Evolutionary conservation across 2,113 vertebrate genomes (phyloP).

Genomic region (Archilochus colubris): DNA sequence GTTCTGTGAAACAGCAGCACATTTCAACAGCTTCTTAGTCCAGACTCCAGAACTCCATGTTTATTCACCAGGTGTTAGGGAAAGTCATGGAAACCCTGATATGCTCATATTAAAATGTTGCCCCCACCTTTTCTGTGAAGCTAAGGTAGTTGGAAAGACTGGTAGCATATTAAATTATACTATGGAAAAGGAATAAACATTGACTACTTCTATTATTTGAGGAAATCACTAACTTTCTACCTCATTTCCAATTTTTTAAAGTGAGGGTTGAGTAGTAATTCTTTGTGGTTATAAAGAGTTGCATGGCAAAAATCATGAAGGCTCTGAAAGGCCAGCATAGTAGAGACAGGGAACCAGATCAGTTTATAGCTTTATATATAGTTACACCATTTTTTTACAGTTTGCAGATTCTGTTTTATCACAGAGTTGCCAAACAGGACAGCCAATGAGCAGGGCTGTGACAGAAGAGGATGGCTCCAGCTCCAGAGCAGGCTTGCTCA

Average conservation of each 20-base stretch:
- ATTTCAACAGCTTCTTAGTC: not conserved
- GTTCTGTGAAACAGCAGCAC: not conserved
- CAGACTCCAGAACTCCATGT: not conserved
- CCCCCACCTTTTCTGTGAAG: not conserved
- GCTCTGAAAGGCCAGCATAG: not conserved
- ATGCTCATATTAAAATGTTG: not conserved
- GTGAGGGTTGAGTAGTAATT: not conserved
- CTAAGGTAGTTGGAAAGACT: not conserved
- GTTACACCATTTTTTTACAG: not conserved
- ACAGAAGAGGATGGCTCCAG: not conserved
- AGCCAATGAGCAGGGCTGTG: not conserved
- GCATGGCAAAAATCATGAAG: not conserved
- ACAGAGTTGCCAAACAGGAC: not conserved
- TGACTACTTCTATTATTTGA: not conserved
- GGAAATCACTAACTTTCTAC: not conserved
- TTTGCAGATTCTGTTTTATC: not conserved
- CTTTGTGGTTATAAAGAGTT: not conserved
- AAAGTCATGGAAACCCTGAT: not conserved
- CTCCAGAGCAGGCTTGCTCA: not conserved
- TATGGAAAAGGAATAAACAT: not conserved
- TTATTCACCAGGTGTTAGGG: not conserved
- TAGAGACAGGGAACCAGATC: not conserved
- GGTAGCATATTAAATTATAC: not conserved
- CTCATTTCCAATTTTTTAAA: not conserved
- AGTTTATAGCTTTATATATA: not conserved